phyloP scores from a whole-genome alignment of 1,140 invertebrate genomes.

The Calephelis virginiensis region DNA sequence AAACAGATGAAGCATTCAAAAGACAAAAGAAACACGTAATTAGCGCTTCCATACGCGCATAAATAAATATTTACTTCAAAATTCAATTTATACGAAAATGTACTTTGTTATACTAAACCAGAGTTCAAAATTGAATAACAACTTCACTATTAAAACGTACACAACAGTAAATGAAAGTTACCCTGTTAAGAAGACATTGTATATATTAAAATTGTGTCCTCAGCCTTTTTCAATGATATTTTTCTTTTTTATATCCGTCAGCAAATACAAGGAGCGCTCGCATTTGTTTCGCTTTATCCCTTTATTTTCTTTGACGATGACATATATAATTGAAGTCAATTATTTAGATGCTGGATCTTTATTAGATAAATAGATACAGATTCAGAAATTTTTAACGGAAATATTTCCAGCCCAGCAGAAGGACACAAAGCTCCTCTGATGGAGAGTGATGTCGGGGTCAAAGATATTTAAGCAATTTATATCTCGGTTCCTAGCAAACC shows the following conservation, averaged over 20 bases:
- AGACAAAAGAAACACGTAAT: not conserved
- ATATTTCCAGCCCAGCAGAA: too few relatives aligned
- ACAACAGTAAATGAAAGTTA: conserved; percentile 73
- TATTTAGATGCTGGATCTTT: too few relatives aligned
- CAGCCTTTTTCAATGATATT: conserved; percentile 76
- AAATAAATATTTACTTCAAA: conserved; percentile 25
- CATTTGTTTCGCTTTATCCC: not conserved
- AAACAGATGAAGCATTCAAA: not conserved
- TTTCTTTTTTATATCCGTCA: conserved; percentile 48
- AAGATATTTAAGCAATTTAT: too few relatives aligned
- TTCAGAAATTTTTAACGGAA: too few relatives aligned
- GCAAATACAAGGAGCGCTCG: conserved; percentile 40
- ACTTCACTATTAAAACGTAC: conserved; percentile 61
- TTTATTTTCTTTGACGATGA: too few relatives aligned
- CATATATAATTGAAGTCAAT: too few relatives aligned
- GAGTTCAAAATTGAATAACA: conserved; percentile 68
- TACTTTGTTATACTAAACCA: conserved; percentile 24
- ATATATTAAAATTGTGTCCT: conserved; percentile 75
- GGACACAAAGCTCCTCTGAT: too few relatives aligned
- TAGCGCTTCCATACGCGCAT: conserved; percentile 23
- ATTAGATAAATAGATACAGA: too few relatives aligned
- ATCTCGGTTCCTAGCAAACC: too few relatives aligned
- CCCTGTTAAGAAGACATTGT: conserved; percentile 77
- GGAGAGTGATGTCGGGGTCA: too few relatives aligned
- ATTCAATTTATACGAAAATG: conserved; percentile 29